Conservation (phyloP, 2,888 invertebrate species). For the Microctonus brassicae region DNA sequence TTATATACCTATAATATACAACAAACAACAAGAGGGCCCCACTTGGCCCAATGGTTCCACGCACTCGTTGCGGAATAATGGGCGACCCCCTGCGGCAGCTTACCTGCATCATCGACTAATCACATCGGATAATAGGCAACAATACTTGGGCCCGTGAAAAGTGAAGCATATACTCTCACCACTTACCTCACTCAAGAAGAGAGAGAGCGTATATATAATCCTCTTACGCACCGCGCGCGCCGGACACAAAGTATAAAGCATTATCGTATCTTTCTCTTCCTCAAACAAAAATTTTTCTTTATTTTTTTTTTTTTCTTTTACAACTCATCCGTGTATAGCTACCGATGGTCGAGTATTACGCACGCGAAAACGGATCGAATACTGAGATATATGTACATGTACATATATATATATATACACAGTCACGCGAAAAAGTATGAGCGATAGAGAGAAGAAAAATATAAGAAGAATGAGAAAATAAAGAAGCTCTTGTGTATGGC, state of each 20-base stretch:
- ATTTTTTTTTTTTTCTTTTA: constrained; percentile 12
- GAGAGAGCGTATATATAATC: constrained; percentile 58
- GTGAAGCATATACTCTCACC: constrained; percentile 64
- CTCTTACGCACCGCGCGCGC: constrained; percentile 67
- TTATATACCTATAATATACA: constrained; percentile 9
- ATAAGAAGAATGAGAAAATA: constrained; percentile 9
- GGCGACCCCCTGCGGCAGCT: constrained; percentile 68
- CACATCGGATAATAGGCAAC: constrained; percentile 68
- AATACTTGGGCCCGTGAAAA: constrained; percentile 66
- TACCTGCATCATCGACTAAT: constrained; percentile 70
- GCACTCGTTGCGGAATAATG: constrained; percentile 55
- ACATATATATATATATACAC: constrained; percentile 6
- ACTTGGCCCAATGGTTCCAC: constrained; percentile 40
- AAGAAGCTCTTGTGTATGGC: background rate
- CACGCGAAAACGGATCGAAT: background rate
- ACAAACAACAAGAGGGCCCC: constrained; percentile 47
- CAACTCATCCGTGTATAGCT: constrained; percentile 42
- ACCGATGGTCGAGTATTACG: constrained; percentile 26
- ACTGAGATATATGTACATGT: background rate
- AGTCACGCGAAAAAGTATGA: constrained; percentile 9
- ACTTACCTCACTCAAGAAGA: constrained; percentile 56
- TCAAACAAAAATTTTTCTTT: no score
- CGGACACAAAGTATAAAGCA: constrained; percentile 65
- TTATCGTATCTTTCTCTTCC: constrained; percentile 10
- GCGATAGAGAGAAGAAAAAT: constrained; percentile 9